Percentiles rank a stretch among this genome's conserved stretches.
Conservation (phyloP, 2,888 invertebrate species). For the Hipparchia semele region DNA sequence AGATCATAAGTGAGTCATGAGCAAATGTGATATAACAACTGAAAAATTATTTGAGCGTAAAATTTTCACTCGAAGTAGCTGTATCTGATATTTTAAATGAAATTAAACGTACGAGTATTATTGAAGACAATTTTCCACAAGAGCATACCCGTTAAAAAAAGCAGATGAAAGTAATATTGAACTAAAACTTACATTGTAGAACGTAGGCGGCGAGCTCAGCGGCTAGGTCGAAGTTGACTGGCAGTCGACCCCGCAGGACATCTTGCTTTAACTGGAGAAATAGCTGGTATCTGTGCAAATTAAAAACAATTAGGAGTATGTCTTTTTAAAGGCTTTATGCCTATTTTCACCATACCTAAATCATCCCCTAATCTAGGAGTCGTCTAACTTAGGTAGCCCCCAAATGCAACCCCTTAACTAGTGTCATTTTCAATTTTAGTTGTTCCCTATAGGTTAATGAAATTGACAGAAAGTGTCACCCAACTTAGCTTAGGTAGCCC, state of each 20-base stretch:
- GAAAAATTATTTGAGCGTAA: neutral
- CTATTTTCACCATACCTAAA: too few species aligned
- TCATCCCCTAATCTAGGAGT: too few species aligned
- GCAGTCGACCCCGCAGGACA: constrained; percentile 95
- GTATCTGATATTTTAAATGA: neutral
- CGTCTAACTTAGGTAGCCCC: too few species aligned
- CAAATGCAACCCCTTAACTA: too few species aligned
- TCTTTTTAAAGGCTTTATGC: too few species aligned
- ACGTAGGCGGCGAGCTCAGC: constrained; percentile 96
- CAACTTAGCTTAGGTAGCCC: too few species aligned
- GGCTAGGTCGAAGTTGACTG: constrained; percentile 94
- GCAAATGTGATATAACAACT: too few species aligned
- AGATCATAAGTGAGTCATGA: too few species aligned
- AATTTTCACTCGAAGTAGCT: neutral
- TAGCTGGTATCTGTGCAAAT: constrained; percentile 92
- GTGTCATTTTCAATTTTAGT: too few species aligned
- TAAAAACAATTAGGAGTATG: neutral
- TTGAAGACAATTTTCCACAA: too few species aligned
- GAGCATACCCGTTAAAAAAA: constrained; percentile 10
- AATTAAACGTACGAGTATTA: constrained; percentile 12
- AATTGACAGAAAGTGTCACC: too few species aligned
- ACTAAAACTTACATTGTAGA: constrained; percentile 93
- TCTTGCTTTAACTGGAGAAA: constrained; percentile 98
- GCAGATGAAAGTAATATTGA: neutral
- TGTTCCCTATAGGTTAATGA: too few species aligned